Evolutionary conservation across 2,888 invertebrate genomes (phyloP).

Genomic region (Acrobeloides nanus): DNA sequence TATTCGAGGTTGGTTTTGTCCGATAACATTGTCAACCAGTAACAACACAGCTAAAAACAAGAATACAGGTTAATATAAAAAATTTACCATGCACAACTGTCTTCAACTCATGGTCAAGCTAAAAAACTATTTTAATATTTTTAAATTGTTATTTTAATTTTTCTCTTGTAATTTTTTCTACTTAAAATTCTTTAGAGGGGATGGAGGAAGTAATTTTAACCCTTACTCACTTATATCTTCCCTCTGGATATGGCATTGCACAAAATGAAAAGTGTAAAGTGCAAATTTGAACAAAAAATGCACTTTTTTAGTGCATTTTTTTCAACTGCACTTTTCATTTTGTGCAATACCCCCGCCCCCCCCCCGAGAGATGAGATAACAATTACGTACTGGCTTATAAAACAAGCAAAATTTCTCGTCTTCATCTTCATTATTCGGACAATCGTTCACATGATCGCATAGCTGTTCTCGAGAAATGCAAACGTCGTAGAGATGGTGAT

Average conservation of each 20-base stretch:
- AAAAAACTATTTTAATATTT: conserved; percentile 10
- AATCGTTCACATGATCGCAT: conserved; percentile 25
- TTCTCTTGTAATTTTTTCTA: too few species aligned
- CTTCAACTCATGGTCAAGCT: conserved; percentile 32
- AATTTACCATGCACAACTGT: too few species aligned
- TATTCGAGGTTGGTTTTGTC: too few species aligned
- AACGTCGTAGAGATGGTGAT: conserved; percentile 28
- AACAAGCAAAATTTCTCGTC: conserved; percentile 28
- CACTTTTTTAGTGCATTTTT: background rate
- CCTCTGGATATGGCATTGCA: background rate
- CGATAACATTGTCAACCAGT: conserved; percentile 34
- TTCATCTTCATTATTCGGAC: conserved; percentile 32
- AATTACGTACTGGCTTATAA: conserved; percentile 27
- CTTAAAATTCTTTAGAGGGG: too few species aligned
- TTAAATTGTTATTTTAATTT: conserved; percentile 2
- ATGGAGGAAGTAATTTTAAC: too few species aligned
- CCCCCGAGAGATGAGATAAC: background rate
- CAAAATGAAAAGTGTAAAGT: too few species aligned
- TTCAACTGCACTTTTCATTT: background rate
- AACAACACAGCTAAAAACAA: conserved; percentile 29
- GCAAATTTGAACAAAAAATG: too few species aligned
- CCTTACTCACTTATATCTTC: too few species aligned
- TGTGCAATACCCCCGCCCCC: background rate
- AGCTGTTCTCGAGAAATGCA: conserved; percentile 32
- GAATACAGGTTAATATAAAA: too few species aligned